Evolutionary conservation across 2,113 vertebrate genomes (phyloP), one percentile per base, ranked within the genome.

Genomic region (Clupea harengus): DNA sequence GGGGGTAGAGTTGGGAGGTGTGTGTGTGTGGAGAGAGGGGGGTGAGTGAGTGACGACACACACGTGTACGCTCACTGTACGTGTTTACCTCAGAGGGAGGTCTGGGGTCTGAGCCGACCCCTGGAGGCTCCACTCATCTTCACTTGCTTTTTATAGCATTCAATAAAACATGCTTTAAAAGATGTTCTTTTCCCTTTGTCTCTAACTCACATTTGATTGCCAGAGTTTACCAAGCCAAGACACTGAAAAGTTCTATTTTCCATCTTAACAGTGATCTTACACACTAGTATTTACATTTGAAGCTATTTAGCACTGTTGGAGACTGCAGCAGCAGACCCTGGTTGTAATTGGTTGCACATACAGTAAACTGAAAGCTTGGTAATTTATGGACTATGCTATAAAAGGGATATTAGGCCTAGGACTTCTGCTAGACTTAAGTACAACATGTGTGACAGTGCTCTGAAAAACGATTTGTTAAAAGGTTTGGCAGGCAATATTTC

Each of bases 161-260:
- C 90, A 91, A 93, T 92, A 91, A 92, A 94, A 92, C 91, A 90
- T 15, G 0, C 86, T 93, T 90, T 92, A 90, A 92, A 92, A 90
- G 88, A 88, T 89, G 86, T 91, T 92, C 85, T 86, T 86, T 89
- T 86, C 39, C 83, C 72, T 88, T 89, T 89, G 89, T 91, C 88
- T 92, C 83, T 81, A 50, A 83, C 88, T 90, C 85, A 90, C 90
- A 92, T 92, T 82, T 57, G 89, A 90, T 90, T 89, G 84, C 49
- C 90, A 91, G 89, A 80, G 84, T 83, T 60, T 80, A 28, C 17
- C 85, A 64, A 83, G 88, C 88, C 6, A 78, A 64, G 81, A 13
- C 82, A 86, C 87, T 39, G 83, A 88, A 84, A 87, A 28, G 22
- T 75, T 54, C 32, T 46, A 39, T 82, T 1, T 85, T 87, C 50